Evolutionary conservation across 2,797 vertebrate species (phyloP), one percentile per base, ranked within the genome.

Genomic region (Alosa sapidissima): DNA sequence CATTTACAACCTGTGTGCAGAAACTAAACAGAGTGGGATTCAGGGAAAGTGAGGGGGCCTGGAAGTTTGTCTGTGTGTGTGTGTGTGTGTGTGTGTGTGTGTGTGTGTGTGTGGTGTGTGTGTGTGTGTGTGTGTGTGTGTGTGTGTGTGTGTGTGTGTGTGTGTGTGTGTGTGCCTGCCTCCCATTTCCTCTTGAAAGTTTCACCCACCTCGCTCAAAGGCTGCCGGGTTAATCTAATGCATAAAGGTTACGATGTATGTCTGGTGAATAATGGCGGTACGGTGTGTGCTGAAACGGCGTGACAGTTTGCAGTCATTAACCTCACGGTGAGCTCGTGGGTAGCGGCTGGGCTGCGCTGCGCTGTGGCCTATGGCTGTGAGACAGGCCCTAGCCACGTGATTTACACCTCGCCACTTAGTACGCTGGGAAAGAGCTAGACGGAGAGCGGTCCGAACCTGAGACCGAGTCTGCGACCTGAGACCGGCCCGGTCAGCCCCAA

Each of bases 1-100:
- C 95, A 95, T 98, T 98, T 97, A 97, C 93, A 95, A 95, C 94
- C 95, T 97, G 96, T 92, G 92, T 86, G 89, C 94, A 97, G 97
- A 98, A 95, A 93, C 91, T 95, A 96, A 94, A 93, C 97, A 99
- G 97, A 95, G 95, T 92, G 88, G 89, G 33, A 85, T 89, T 89
- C 87, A 89, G 91, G 90, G 91, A 91, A 93, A 91, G 85, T 89
- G 86, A 85, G 72, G 68, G 82, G 49, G 52, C 28, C 82, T 88
- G 84, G 83, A 78, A 78, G 41, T 78, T 21, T 5, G 72, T 47
- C 36, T 6, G 68, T 75, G 33, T 47, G 36, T 78, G 3, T 28
- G 65, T 47, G 72, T 72, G 68, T 65, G n/a, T 65, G 58, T 62
- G 58, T n/a, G 58, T 62, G 58, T 84, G 24, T 81, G 75, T 83